Evolutionary conservation across 2,113 vertebrate species (phyloP).

Genomic region (Melanerpes formicivorus): DNA sequence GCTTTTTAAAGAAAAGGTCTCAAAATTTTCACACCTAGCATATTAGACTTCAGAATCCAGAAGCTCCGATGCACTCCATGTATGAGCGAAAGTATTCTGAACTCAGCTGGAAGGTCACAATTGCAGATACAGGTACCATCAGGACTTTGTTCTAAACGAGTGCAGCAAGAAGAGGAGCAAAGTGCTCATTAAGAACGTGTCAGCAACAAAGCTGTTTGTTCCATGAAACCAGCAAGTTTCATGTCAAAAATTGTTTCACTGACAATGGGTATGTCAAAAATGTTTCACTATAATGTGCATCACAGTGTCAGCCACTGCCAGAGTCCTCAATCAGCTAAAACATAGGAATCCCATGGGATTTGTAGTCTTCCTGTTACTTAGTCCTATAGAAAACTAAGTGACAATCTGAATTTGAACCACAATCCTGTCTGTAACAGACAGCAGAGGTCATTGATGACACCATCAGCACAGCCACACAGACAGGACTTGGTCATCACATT

Average conservation of each 20-base stretch:
- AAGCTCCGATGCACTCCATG: not conserved
- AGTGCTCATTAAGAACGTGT: not conserved
- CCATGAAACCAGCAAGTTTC: not conserved
- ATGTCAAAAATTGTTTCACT: not conserved
- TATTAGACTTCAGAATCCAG: not conserved
- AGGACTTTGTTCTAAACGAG: constrained; percentile 13
- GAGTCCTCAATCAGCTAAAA: not conserved
- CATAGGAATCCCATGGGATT: not conserved
- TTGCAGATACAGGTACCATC: not conserved
- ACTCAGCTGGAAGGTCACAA: not conserved
- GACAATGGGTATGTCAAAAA: not conserved
- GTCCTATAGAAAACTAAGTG: not conserved
- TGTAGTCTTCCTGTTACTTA: not conserved
- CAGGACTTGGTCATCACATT: not conserved
- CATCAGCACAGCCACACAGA: not conserved
- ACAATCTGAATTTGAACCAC: not conserved
- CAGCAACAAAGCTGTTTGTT: not conserved
- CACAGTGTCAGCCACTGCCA: not conserved
- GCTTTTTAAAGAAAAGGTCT: not conserved
- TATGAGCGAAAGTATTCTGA: not conserved
- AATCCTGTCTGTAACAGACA: not conserved
- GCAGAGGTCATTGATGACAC: not conserved
- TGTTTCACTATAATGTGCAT: not conserved
- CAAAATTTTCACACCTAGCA: not conserved
- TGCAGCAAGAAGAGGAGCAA: not conserved